Base-by-base conservation (phyloP, 2,113 vertebrate species). In the Cairina moschata region DNA sequence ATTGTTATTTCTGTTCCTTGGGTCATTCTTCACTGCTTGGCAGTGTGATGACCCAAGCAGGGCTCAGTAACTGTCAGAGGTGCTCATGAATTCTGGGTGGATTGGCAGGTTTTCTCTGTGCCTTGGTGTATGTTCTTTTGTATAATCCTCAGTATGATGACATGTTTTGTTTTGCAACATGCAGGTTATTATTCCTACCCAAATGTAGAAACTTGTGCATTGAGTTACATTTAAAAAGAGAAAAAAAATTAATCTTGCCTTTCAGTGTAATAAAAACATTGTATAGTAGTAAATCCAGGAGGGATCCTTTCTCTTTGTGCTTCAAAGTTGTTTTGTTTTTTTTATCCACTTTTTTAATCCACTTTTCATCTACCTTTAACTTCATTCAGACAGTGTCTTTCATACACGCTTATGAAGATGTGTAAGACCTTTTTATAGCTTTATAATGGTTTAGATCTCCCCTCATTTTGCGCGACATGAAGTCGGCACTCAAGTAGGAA, bases 121-220 rank as follows among this genome's bases (percentile, higher is more conserved):
- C 46, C 29, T 20, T 2, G 0, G 4, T 36, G 8, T 12, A 8
- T 25, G 32, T 31, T 38, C 48, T 36, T 48, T 26, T 5, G 6
- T 14, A 6, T 32, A 23, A 84, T 25, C 69, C 55, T 65, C 46
- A 5, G 4, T 21, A 12, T 2, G 56, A 29, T 32, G 21, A 4
- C 12, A 42, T 42, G 13, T n/a, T 32, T 58, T 40, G 4, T 62
- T 93, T 67, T 91, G 23, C 31, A 58, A 13, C 21, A 15, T 34
- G 38, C 40, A 22, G 8, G 80, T 95, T 13, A 36, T 87, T 93
- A 66, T 91, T 90, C 60, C 58, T 86, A 13, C 44, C 32, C 75
- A 9, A 29, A 1, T 46, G 36, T 48, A 72, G 93, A 75, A 83
- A 80, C 54, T 46, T 15, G 6, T 65, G 63, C 72, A 50, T 83